Conservation (phyloP, 2,113 vertebrate species). For the Nestor notabilis region DNA sequence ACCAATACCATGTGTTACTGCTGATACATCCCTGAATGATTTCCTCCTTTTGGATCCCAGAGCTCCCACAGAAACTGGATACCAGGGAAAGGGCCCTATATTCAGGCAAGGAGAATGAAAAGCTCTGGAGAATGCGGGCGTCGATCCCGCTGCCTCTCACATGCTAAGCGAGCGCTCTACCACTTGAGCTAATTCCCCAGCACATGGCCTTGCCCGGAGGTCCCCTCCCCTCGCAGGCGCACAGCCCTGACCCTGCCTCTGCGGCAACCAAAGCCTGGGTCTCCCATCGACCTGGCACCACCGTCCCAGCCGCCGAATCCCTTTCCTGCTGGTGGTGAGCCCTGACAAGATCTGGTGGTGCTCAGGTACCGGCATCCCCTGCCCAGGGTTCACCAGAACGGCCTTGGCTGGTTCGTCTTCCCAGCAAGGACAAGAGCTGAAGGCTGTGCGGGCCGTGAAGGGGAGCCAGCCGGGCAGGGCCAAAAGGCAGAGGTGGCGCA, state of each 20-base stretch:
- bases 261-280: not conserved
- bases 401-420: not conserved
- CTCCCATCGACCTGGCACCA: too few relatives aligned
- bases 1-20: accelerated
- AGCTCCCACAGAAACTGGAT: not conserved
- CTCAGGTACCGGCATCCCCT: too few relatives aligned
- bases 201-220: accelerated
- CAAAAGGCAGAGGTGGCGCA: accelerated
- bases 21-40: not conserved
- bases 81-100: not conserved
- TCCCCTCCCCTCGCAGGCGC: not conserved
- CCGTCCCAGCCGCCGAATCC: too few relatives aligned
- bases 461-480: accelerated
- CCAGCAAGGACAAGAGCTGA: not conserved
- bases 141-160: constrained; percentile 3
- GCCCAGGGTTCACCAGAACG: too few relatives aligned
- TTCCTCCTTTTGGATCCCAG: not conserved
- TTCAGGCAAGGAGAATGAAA: accelerated
- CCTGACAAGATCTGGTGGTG: too few relatives aligned
- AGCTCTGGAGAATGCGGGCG: not conserved
- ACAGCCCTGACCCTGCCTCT: not conserved
- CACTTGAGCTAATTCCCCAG: not conserved
- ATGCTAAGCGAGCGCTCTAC: constrained; percentile 5
- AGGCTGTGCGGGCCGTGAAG: not conserved
- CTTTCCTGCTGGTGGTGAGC: not conserved